Evolutionary conservation across 2,888 invertebrate genomes (phyloP), one percentile per base, ranked within the genome.

Genomic region (Emesis furor): DNA sequence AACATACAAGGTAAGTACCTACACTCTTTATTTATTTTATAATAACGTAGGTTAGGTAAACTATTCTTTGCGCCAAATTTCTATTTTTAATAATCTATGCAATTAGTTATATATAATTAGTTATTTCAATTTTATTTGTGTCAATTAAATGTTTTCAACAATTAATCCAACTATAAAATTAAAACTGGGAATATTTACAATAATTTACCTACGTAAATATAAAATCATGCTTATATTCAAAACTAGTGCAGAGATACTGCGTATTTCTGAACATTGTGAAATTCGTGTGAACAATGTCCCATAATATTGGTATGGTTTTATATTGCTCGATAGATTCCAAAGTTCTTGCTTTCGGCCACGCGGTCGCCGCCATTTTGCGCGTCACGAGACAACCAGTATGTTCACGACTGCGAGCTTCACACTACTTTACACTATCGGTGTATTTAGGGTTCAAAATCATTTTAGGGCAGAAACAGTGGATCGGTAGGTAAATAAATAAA

Each of bases 301-400:
- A 89, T 88, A 89, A 84, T 88, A 89, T 81, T 83, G 89, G 89
- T 88, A 86, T 88, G 86, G 86, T 89, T 89, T 87, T 89, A 82
- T 89, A 89, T 89, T 89, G 89, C 87, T 89, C 89, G 85, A 89
- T 89, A 86, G 88, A 89, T 89, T 89, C 89, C 86, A 89, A 89
- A 89, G 88, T 89, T 89, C 87, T 86, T 89, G 83, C 89, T 86
- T 89, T 89, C 86, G 89, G 85, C 89, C 89, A 89, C 88, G 88
- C 88, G 86, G 83, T 88, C 88, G 89, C 86, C 87, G 87, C 88
- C 87, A 86, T 88, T 88, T 88, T 88, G 88, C 87, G 87, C 86
- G 88, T 88, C 88, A 88, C 86, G 84, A 85, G 81, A 87, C 84
- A 79, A 86, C 88, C 82, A 86, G 79, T 76, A 79, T 76, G 74